Base-by-base conservation (phyloP, 2,888 invertebrate genomes). In the Lithophane socia region DNA sequence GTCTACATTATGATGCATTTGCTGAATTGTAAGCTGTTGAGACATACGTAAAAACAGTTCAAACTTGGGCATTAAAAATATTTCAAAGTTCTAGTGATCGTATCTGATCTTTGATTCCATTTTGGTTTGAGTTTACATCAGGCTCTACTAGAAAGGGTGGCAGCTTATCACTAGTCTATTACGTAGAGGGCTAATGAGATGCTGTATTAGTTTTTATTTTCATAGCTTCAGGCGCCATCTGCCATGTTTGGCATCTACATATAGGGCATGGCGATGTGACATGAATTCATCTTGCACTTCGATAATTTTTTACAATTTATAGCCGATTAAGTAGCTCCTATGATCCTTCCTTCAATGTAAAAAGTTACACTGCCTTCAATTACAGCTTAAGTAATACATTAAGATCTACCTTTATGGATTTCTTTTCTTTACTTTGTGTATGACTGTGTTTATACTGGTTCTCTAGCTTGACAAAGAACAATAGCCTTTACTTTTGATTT, bases 31-130 rank as follows among this genome's bases (percentile, higher is more conserved):
- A 47, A 75, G 24, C 60, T 29, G 69, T 64, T 78, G 74, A 74
- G 73, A 75, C 24, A 73, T 64, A 73, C 54, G 29, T 72, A 75
- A 83, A 77, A 77, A 80, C 60, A 9, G 67, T 63, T 60, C 63
- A 73, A 73, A 80, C 84, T 75, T 80, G 80, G 80, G 75, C 77
- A 73, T 83, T 86, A 73, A 86, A 78, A 80, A 67, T 83, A 71
- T 86, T 86, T 73, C n/a, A 63, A 69, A 37, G 18, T 61, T 72
- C 42, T 47, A 56, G 83, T 47, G 83, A 83, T 80, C 52, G 75
- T 86, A 86, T 73, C 37, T 37, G 37, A 37, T 37, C 77, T 68
- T 49, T 60, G 42, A 63, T 71, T 73, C 79, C 79, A 69, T 83
- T 83, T 83, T 47, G 42, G 86, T 68, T 61, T 4, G 3, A 12